A percentile compares a stretch with the other conserved stretches of the same genome.
Evolutionary conservation across 2,797 vertebrate genomes (phyloP).

Genomic region (Emys orbicularis): DNA sequence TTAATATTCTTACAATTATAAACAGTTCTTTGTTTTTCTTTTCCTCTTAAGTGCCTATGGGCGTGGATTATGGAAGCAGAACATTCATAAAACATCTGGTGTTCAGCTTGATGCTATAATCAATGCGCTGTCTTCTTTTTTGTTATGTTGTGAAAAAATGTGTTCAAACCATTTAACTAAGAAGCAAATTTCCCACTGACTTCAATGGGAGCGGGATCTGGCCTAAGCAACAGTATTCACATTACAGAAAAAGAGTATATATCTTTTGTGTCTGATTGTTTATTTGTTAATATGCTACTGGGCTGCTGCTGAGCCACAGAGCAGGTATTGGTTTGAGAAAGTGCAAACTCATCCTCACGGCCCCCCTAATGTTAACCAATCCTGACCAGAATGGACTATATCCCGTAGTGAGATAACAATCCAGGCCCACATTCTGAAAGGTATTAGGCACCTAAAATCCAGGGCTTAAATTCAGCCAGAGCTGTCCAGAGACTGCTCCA

Average conservation of each 20-base stretch:
- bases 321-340: not conserved
- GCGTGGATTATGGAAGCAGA: conserved; percentile 35
- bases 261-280: not conserved
- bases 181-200: not conserved
- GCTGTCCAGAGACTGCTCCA: no score
- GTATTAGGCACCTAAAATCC: not conserved
- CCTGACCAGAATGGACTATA: not conserved
- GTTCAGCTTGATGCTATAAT: conserved; percentile 56
- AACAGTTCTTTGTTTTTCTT: conserved; percentile 72
- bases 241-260: not conserved
- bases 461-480: no score
- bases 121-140: conserved; percentile 51
- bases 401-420: not conserved
- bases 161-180: not conserved
- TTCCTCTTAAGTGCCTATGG: conserved; percentile 54
- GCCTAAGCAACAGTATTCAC: not conserved
- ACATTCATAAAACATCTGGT: conserved; percentile 73
- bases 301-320: not conserved
- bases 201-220: not conserved
- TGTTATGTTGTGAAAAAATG: not conserved
- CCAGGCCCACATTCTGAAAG: not conserved
- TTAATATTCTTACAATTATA: conserved; percentile 77
- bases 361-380: not conserved
- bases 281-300: not conserved
- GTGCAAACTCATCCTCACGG: not conserved